Conservation (phyloP, 1,140 invertebrate species). For the Orchestia grillus region DNA sequence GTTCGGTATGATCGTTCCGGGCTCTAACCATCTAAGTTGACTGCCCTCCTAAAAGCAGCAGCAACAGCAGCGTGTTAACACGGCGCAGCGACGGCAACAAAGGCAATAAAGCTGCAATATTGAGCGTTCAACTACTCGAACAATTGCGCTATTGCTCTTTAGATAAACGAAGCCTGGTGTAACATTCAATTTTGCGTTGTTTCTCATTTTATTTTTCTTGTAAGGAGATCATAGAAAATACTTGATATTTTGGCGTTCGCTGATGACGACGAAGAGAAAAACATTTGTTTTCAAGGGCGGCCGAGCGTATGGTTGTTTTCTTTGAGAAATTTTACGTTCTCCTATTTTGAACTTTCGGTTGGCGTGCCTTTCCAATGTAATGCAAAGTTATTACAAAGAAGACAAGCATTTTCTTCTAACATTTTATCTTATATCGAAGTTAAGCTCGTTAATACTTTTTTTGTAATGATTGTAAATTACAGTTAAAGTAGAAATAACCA, state of each 20-base stretch:
- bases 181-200: background rate
- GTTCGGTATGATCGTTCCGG: background rate
- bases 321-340: background rate
- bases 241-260: background rate
- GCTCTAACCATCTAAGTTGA: background rate
- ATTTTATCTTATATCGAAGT: background rate
- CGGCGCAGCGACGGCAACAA: background rate
- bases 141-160: constrained; percentile 14
- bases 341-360: background rate
- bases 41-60: constrained; percentile 22
- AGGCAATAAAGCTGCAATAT: constrained; percentile 6
- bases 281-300: background rate
- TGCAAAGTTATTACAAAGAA: background rate
- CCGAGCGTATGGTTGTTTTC: background rate
- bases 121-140: background rate
- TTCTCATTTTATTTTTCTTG: background rate
- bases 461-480: too few relatives aligned
- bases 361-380: background rate
- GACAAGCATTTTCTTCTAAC: background rate
- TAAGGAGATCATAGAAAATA: background rate
- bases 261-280: background rate
- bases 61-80: constrained; percentile 33
- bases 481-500: background rate
- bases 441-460: too few relatives aligned
- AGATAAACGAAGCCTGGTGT: background rate